Percentiles rank a stretch among this genome's conserved stretches.
These are phyloP conservation scores for Sminthurinus signatus DNA, from an alignment of 1,140 invertebrate species.

Conservation along the genomic window DNA sequence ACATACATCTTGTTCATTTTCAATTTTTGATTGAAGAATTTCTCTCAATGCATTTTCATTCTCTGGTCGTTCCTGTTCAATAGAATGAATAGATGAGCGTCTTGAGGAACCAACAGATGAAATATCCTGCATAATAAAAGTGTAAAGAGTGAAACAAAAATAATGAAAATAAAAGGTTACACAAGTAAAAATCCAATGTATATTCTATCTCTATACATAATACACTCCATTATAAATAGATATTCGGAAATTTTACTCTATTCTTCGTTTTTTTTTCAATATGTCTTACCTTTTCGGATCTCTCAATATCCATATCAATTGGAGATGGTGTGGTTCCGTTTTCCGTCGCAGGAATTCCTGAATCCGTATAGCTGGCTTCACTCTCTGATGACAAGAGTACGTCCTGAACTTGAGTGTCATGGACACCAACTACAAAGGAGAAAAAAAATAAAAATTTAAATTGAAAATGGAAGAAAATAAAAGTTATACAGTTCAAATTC, in stretches of 20 bases:
- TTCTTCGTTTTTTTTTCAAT: not conserved
- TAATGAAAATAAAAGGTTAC: too few relatives aligned
- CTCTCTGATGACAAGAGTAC: conserved; percentile 28
- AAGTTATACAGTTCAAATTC: too few relatives aligned
- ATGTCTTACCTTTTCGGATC: conserved; percentile 17
- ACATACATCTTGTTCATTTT: conserved; percentile 33
- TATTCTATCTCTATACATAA: too few relatives aligned
- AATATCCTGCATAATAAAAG: conserved; percentile 10
- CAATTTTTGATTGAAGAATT: conserved; percentile 27
- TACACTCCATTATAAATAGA: too few relatives aligned
- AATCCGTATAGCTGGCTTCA: conserved; percentile 36
- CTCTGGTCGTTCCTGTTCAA: conserved; percentile 9
- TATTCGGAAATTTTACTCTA: too few relatives aligned
- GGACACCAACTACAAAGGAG: not conserved
- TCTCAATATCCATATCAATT: conserved; percentile 20
- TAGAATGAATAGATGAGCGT: conserved; percentile 30
- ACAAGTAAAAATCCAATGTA: too few relatives aligned
- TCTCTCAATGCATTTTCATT: conserved; percentile 29
- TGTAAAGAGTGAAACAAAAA: not conserved
- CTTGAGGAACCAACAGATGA: conserved; percentile 23
- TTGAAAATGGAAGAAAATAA: not conserved
- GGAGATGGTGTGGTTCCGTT: conserved; percentile 38
- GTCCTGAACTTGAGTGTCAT: conserved; percentile 20
- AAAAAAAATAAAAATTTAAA: not conserved
- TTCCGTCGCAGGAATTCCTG: conserved; percentile 33